phyloP scores from a whole-genome alignment of 1,140 invertebrate species.

The Drosophila paulistorum region DNA sequence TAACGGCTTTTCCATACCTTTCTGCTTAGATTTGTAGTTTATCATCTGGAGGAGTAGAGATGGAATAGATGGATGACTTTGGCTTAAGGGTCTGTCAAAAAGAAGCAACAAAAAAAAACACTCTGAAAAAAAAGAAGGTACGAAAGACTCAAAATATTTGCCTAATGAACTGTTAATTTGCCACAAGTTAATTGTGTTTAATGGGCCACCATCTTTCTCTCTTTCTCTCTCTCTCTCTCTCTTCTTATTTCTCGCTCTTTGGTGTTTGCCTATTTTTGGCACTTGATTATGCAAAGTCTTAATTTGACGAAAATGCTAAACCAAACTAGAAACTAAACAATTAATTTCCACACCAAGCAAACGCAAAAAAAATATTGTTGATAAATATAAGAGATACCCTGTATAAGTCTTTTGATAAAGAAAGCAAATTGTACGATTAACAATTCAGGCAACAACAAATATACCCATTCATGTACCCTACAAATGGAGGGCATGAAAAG shows the following conservation, averaged over 20 bases:
- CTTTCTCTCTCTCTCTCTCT: background rate
- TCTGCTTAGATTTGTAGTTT: conserved; percentile 11
- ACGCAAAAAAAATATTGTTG: background rate
- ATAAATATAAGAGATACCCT: background rate
- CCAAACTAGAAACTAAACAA: conserved; percentile 24
- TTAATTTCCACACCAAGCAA: conserved; percentile 57
- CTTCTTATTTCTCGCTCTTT: conserved; percentile 5
- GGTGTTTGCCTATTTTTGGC: conserved; percentile 59
- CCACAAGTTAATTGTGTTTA: conserved; percentile 68
- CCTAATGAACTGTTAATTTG: conserved; percentile 80
- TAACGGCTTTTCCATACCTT: conserved; percentile 63
- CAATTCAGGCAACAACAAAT: background rate
- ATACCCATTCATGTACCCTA: background rate
- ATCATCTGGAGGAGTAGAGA: conserved; percentile 7
- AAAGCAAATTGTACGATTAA: too few relatives aligned
- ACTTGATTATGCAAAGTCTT: conserved; percentile 78
- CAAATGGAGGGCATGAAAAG: background rate
- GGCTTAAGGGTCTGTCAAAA: conserved; percentile 24
- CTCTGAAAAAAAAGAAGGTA: conserved; percentile 20
- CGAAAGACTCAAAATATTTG: conserved; percentile 67
- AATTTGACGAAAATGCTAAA: conserved; percentile 44
- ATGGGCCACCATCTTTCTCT: conserved; percentile 42
- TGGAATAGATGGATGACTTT: conserved; percentile 18
- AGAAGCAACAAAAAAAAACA: conserved; percentile 28
- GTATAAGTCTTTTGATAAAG: background rate